Evolutionary conservation across 2,797 vertebrate species (phyloP).

Genomic region (Lerista edwardsae): DNA sequence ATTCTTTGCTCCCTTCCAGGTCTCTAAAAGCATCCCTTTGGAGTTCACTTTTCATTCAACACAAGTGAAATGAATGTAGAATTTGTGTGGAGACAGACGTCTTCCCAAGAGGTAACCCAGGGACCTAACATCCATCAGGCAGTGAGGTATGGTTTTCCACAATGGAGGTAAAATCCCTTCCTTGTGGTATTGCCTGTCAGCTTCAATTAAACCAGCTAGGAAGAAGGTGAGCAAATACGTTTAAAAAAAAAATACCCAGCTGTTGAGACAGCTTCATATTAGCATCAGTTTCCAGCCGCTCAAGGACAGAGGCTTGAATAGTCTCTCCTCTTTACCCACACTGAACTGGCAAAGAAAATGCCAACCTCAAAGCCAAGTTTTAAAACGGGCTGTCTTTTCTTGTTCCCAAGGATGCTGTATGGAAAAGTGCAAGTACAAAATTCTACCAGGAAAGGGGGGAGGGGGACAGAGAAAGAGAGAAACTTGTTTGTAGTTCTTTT

Average conservation of each 20-base stretch:
- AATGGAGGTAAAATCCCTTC: constrained; percentile 29
- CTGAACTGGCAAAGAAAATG: constrained; percentile 44
- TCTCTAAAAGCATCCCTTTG: not conserved
- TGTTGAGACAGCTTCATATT: constrained; percentile 17
- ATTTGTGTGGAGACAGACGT: not conserved
- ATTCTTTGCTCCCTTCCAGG: not conserved
- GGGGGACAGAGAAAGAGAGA: constrained; percentile 26
- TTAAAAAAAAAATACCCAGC: constrained; percentile 39
- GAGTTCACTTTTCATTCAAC: not conserved
- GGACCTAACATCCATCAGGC: not conserved
- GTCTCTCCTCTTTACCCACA: constrained; percentile 3
- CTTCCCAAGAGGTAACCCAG: constrained; percentile 35
- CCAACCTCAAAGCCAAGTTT: constrained; percentile 43
- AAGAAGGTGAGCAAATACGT: constrained; percentile 43
- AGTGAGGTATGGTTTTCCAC: constrained; percentile 20
- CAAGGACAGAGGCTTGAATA: constrained; percentile 33
- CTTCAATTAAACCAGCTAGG: constrained; percentile 52
- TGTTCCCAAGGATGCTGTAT: not conserved
- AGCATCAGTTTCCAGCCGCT: constrained; percentile 42
- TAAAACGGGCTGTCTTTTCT: constrained; percentile 31
- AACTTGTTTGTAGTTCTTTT: constrained; percentile 28
- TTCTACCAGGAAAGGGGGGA: not conserved
- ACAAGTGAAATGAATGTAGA: not conserved
- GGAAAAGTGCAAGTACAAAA: not conserved
- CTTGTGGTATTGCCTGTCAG: constrained; percentile 25